Evolutionary conservation across 2,797 vertebrate genomes (phyloP).

Genomic region (Balearica regulorum): DNA sequence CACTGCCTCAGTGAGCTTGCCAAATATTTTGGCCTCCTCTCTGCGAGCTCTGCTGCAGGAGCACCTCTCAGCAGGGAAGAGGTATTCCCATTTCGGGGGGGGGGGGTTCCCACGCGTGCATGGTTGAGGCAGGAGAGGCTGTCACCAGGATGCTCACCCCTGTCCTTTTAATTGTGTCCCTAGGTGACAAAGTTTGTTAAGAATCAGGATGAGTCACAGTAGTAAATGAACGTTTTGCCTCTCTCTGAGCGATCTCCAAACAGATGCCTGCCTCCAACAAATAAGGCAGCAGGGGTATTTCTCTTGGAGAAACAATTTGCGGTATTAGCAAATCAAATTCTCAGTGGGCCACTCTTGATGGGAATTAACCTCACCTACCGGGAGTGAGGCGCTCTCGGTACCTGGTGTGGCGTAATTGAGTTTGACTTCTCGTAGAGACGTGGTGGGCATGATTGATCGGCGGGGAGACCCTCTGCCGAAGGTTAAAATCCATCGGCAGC

Average conservation of each 20-base stretch:
- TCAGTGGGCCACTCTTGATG: background rate
- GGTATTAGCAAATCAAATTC: slow-evolving; percentile 33
- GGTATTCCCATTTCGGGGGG: background rate
- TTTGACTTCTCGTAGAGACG: background rate
- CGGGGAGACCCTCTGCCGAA: background rate
- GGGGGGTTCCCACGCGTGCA: fast-evolving
- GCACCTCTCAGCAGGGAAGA: background rate
- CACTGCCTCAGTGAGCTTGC: background rate
- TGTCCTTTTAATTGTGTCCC: background rate
- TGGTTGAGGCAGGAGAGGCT: background rate
- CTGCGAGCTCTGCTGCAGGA: background rate
- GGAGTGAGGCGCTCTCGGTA: background rate
- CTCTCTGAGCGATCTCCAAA: background rate
- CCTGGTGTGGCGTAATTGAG: background rate
- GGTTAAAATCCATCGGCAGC: background rate
- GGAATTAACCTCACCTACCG: slow-evolving; percentile 37
- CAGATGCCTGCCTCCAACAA: background rate
- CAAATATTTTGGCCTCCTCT: background rate
- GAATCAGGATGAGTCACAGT: background rate
- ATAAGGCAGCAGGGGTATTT: background rate
- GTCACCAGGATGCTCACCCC: background rate
- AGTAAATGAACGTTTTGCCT: background rate
- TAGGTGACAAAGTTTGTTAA: background rate
- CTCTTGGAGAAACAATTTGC: slow-evolving; percentile 19
- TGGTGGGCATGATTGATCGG: background rate